Evolutionary conservation across 2,113 vertebrate species (phyloP).

Genomic region (Lanius collurio): DNA sequence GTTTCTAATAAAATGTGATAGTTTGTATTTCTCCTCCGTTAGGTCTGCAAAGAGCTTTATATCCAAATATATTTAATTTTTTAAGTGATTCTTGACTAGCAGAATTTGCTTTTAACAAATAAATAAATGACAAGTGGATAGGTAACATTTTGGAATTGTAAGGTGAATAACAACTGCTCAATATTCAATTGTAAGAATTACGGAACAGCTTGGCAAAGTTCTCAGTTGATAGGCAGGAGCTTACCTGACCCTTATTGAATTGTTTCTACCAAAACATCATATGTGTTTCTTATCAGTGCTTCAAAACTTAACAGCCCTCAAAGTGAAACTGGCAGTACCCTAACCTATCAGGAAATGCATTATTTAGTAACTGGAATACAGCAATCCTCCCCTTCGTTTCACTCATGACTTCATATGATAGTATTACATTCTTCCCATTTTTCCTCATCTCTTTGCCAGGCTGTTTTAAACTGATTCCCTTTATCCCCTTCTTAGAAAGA

Average conservation of each 20-base stretch:
- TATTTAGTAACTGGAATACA: background rate
- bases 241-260: background rate
- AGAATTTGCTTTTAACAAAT: background rate
- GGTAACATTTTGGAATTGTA: background rate
- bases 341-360: background rate
- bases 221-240: background rate
- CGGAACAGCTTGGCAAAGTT: background rate
- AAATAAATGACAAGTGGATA: background rate
- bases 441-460: background rate
- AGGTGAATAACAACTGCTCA: background rate
- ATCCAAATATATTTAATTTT: background rate
- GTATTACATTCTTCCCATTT: background rate
- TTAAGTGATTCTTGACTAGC: background rate
- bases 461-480: background rate
- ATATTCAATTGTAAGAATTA: background rate
- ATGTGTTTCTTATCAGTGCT: background rate
- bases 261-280: background rate
- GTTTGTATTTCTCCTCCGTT: background rate
- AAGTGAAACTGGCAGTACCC: background rate
- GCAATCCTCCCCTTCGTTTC: background rate
- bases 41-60: background rate
- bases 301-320: background rate
- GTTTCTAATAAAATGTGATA: background rate
- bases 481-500: background rate
- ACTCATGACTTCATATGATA: background rate